These are phyloP conservation scores for Lamproptera curius DNA, from an alignment of 2,888 invertebrate species.

Conservation along the genomic window DNA sequence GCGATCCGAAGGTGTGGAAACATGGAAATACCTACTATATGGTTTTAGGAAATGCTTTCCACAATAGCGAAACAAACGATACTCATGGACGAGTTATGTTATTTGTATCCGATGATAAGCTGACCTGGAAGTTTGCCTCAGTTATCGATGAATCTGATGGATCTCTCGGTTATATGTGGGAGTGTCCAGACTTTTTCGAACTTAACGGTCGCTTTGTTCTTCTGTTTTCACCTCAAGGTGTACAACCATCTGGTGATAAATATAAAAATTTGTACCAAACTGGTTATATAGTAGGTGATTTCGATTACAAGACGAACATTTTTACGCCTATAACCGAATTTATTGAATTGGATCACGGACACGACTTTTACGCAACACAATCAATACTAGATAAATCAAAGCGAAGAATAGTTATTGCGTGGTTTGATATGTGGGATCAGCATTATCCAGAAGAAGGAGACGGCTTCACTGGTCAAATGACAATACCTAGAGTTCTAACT, in stretches of 20 bases:
- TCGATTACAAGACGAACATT: constrained; percentile 43
- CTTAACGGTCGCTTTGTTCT: constrained; percentile 51
- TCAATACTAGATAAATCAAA: constrained; percentile 40
- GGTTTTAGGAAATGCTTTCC: constrained; percentile 61
- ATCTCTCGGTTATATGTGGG: constrained; percentile 64
- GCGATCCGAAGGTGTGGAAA: constrained; percentile 73
- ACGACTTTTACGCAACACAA: constrained; percentile 69
- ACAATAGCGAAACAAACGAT: constrained; percentile 29
- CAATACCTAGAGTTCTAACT: constrained; percentile 49
- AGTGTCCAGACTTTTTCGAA: constrained; percentile 73
- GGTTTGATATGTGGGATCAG: constrained; percentile 67
- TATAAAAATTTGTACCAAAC: constrained; percentile 56
- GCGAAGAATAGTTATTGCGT: constrained; percentile 53
- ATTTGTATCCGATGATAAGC: constrained; percentile 51
- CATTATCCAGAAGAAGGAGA: constrained; percentile 52
- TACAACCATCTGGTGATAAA: constrained; percentile 48
- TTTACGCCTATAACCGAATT: constrained; percentile 47
- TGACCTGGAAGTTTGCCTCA: constrained; percentile 46
- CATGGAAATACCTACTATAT: constrained; percentile 53
- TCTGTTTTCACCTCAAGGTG: constrained; percentile 64
- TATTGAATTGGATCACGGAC: constrained; percentile 54
- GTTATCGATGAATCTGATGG: constrained; percentile 51
- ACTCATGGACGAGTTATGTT: constrained; percentile 51
- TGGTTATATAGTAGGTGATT: constrained; percentile 65
- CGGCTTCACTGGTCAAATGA: constrained; percentile 63